A percentile compares a stretch with the other conserved stretches of the same genome.
phyloP scores from a whole-genome alignment of 1,140 invertebrate species.

The Drosophila kanapiae region DNA sequence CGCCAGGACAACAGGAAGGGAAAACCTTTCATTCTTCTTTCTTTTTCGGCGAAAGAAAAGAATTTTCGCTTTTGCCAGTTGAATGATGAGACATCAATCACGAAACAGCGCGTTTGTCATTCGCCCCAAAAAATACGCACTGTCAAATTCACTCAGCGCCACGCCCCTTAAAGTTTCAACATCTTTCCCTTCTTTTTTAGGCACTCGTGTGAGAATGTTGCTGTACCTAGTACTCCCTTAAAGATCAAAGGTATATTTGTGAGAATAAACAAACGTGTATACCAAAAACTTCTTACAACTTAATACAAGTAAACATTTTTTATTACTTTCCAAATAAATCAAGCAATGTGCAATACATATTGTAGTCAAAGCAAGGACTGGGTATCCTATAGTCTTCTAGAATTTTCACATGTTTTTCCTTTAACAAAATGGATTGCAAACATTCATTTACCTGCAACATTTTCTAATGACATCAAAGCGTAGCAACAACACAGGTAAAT shows the following conservation, averaged over 20 bases:
- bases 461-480: slow-evolving; percentile 79
- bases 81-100: slow-evolving; percentile 82
- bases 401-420: slow-evolving; percentile 4
- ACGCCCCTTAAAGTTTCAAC: slow-evolving; percentile 65
- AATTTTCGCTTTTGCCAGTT: slow-evolving; percentile 64
- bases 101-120: slow-evolving; percentile 71
- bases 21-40: slow-evolving; percentile 11
- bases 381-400: background rate
- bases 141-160: slow-evolving; percentile 75
- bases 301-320: no score
- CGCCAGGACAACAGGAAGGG: background rate
- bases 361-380: background rate
- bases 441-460: slow-evolving; percentile 81
- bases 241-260: background rate
- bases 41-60: slow-evolving; percentile 20
- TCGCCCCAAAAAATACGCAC: slow-evolving; percentile 59
- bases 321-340: background rate
- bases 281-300: no score
- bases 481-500: slow-evolving; percentile 64
- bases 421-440: slow-evolving; percentile 60
- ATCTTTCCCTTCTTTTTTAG: slow-evolving; percentile 62
- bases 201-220: slow-evolving; percentile 31
- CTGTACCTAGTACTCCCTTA: slow-evolving; percentile 4
- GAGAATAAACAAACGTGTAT: background rate
- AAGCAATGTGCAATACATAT: background rate